phyloP scores from a whole-genome alignment of 2,888 invertebrate species.

The Napeogenes inachia region DNA sequence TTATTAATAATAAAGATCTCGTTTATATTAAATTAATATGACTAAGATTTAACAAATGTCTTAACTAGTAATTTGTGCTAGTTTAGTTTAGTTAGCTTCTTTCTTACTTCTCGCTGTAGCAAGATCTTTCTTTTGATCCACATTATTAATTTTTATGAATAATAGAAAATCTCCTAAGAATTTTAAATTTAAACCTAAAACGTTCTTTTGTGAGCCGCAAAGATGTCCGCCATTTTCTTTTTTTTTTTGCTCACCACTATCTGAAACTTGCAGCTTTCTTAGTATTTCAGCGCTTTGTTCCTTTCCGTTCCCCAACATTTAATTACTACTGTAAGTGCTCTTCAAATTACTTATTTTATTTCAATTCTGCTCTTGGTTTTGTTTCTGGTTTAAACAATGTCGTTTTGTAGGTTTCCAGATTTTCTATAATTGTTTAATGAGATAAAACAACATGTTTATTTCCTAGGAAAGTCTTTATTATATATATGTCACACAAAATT shows the following conservation, averaged over 20 bases:
- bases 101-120: background rate
- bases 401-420: background rate
- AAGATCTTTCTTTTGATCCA: background rate
- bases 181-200: slow-evolving; percentile 15
- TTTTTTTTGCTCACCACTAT: slow-evolving; percentile 20
- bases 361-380: slow-evolving; percentile 8
- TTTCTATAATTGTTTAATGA: background rate
- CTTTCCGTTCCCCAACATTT: slow-evolving; percentile 23
- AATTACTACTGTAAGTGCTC: slow-evolving; percentile 21
- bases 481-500: too few species aligned
- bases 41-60: too few species aligned
- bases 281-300: slow-evolving; percentile 23
- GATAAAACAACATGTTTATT: too few species aligned
- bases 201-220: slow-evolving; percentile 19
- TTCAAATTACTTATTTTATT: slow-evolving; percentile 18
- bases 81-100: too few species aligned
- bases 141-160: slow-evolving; percentile 4
- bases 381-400: slow-evolving; percentile 3
- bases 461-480: too few species aligned
- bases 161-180: slow-evolving; percentile 5
- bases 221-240: slow-evolving; percentile 20
- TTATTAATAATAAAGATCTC: slow-evolving; percentile 1
- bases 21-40: background rate
- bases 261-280: slow-evolving; percentile 24
- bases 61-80: too few species aligned